Percentiles rank a stretch among this genome's conserved stretches.
phyloP scores from a whole-genome alignment of 2,113 vertebrate genomes.

The Chaetodon trifascialis region DNA sequence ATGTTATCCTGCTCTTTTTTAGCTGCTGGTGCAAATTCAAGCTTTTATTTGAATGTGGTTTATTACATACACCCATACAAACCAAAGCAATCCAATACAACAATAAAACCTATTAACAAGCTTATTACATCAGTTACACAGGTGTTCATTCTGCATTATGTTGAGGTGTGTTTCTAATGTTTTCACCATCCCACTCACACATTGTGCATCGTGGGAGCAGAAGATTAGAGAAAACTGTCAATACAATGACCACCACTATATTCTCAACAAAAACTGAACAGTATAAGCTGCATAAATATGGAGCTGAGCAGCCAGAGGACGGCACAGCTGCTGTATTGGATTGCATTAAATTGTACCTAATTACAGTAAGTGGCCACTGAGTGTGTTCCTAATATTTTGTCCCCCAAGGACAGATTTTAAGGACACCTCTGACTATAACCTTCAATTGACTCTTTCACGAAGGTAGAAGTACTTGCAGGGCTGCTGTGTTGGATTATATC shows the following conservation, averaged over 20 bases:
- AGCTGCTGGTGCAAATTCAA: conserved; percentile 18
- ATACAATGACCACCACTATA: not conserved
- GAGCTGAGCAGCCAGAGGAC: not conserved
- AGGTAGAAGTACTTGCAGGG: no score
- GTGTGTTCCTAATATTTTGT: not conserved
- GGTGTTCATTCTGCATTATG: no score
- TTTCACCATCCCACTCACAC: not conserved
- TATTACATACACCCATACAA: not conserved
- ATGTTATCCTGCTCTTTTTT: conserved; percentile 24
- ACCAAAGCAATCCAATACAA: not conserved
- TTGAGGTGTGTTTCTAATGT: not conserved
- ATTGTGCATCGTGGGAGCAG: no score
- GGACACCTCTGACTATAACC: not conserved
- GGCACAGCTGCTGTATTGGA: not conserved
- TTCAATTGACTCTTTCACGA: no score
- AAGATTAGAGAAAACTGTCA: not conserved
- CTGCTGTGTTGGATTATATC: not conserved
- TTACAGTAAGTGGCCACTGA: not conserved
- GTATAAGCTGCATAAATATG: not conserved
- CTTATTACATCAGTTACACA: no score
- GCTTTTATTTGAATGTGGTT: conserved; percentile 16
- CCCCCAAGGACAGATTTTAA: not conserved
- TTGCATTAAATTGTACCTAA: not conserved
- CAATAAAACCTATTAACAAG: no score
- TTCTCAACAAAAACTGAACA: not conserved